These are phyloP conservation scores for Lutraria rhynchaena DNA, from an alignment of 1,140 invertebrate genomes.

Conservation along the genomic window DNA sequence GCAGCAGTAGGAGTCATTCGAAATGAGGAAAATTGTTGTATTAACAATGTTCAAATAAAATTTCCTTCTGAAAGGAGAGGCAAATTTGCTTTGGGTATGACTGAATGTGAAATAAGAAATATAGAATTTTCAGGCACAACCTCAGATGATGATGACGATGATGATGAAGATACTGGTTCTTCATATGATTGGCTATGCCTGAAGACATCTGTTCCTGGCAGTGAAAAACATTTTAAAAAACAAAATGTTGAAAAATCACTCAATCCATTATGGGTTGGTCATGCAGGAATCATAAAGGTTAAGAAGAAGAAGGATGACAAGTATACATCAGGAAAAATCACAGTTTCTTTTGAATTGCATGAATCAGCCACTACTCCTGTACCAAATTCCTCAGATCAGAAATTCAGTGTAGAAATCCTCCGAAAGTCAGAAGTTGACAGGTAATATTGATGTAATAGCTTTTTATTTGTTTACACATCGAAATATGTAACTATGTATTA, in stretches of 20 bases:
- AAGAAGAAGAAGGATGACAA: slow-evolving; percentile 32
- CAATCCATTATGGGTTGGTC: slow-evolving; percentile 13
- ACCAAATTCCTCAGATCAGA: slow-evolving; percentile 1
- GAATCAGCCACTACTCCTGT: background rate
- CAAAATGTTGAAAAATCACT: background rate
- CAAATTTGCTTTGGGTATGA: slow-evolving; percentile 23
- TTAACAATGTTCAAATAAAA: slow-evolving; percentile 49
- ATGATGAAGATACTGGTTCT: background rate
- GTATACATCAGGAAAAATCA: background rate
- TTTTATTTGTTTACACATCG: background rate
- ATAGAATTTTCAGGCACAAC: slow-evolving; percentile 56
- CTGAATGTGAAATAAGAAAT: slow-evolving; percentile 51
- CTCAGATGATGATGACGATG: slow-evolving; percentile 17
- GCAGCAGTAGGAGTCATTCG: slow-evolving; percentile 54
- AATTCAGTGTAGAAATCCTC: slow-evolving; percentile 46
- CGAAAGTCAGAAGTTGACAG: slow-evolving; percentile 61
- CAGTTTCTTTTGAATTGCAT: slow-evolving; percentile 37
- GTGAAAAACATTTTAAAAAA: background rate
- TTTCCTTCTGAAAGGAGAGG: slow-evolving; percentile 41
- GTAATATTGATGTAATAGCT: slow-evolving; percentile 12
- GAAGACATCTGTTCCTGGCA: slow-evolving; percentile 16
- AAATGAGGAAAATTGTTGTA: slow-evolving; percentile 44
- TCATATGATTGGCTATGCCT: slow-evolving; percentile 51
- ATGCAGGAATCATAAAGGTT: slow-evolving; percentile 28
- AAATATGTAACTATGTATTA: background rate